These are phyloP conservation scores for Taurulus bubalis DNA, from an alignment of 2,113 vertebrate genomes.

Conservation along the genomic window DNA sequence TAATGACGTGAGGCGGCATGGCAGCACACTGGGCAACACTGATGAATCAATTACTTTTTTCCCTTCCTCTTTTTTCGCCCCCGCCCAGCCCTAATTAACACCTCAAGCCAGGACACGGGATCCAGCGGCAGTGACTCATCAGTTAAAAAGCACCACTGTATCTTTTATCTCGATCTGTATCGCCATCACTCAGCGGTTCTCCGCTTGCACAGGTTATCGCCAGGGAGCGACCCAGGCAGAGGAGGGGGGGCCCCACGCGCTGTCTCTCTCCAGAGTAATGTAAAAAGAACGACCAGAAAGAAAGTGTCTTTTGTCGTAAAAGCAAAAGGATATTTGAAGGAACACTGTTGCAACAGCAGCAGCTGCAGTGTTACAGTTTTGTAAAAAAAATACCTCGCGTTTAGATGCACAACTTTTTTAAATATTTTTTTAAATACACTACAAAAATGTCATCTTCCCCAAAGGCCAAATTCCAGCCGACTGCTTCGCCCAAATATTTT, in stretches of 20 bases:
- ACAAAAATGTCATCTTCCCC: background rate
- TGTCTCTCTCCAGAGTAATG: constrained; percentile 8
- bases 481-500: background rate
- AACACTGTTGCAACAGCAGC: background rate
- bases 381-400: background rate
- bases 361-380: background rate
- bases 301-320: constrained; percentile 14
- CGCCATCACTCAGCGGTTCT: constrained; percentile 63
- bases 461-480: background rate
- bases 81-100: constrained; percentile 73
- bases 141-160: constrained; percentile 63
- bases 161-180: constrained; percentile 77
- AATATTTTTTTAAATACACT: background rate
- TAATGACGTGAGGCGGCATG: constrained; percentile 34
- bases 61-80: background rate
- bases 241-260: background rate
- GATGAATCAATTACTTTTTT: constrained; percentile 53
- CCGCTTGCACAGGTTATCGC: constrained; percentile 55
- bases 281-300: constrained; percentile 9
- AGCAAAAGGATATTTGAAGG: constrained; percentile 21
- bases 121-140: constrained; percentile 69
- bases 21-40: constrained; percentile 10
- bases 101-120: constrained; percentile 56
- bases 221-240: constrained; percentile 15
- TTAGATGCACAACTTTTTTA: background rate